These are phyloP conservation scores for Ailurus styani DNA, from an alignment of 2,113 vertebrate species.

Conservation along the genomic window DNA sequence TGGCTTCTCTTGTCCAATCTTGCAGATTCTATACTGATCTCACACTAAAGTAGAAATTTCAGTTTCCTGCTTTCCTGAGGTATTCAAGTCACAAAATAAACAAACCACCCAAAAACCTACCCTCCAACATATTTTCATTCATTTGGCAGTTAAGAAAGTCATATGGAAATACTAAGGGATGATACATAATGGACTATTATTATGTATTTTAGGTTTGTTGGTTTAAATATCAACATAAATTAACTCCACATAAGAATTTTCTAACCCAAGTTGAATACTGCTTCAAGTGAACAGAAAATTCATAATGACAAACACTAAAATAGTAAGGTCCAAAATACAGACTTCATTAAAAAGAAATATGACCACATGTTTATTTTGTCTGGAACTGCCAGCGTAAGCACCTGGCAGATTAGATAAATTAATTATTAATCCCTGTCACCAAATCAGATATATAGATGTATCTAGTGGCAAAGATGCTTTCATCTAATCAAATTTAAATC, in stretches of 20 bases:
- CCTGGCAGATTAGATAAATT: constrained; percentile 39
- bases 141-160: not conserved
- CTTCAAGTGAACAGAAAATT: constrained; percentile 37
- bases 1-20: not conserved
- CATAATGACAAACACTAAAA: constrained; percentile 25
- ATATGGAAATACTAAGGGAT: not conserved
- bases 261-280: not conserved
- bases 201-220: constrained; percentile 35
- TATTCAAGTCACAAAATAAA: not conserved
- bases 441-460: constrained; percentile 10
- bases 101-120: not conserved
- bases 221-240: constrained; percentile 42
- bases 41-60: not conserved
- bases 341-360: constrained; percentile 48
- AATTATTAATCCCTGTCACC: not conserved
- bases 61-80: not conserved
- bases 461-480: not conserved
- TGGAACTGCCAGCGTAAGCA: not conserved
- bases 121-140: not conserved
- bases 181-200: not conserved
- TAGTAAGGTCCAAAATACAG: constrained; percentile 22
- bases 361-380: constrained; percentile 9
- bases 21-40: not conserved
- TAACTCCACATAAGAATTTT: constrained; percentile 38
- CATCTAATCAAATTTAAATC: constrained; percentile 8